A percentile compares a stretch with the other conserved stretches of the same genome.
Evolutionary conservation across 2,797 vertebrate genomes (phyloP).

Genomic region (Spinus pinus): DNA sequence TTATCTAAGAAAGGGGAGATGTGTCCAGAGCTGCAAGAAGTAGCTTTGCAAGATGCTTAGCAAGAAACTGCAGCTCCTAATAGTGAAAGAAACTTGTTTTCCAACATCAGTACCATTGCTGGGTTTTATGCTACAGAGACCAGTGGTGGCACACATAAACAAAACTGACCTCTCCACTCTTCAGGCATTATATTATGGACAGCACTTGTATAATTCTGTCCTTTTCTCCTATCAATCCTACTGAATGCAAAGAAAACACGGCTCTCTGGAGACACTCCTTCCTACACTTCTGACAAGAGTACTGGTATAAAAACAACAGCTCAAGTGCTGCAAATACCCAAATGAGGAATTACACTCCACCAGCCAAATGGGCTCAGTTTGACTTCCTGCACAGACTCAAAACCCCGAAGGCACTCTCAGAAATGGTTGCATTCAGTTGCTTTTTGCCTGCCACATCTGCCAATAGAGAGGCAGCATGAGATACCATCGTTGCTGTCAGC

Average conservation of each 20-base stretch:
- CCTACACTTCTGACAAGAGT: not conserved
- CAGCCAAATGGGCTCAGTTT: not conserved
- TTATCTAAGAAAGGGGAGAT: not conserved
- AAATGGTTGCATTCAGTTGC: not conserved
- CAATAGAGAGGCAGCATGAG: not conserved
- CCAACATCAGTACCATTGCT: not conserved
- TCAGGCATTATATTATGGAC: not conserved
- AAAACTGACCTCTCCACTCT: fast-evolving
- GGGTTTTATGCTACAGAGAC: not conserved
- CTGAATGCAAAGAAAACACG: not conserved
- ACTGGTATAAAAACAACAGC: not conserved
- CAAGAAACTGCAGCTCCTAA: not conserved
- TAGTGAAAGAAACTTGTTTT: not conserved
- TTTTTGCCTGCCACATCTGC: not conserved
- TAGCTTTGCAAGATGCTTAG: not conserved
- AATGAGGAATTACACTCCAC: not conserved
- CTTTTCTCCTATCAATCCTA: not conserved
- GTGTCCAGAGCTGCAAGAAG: not conserved
- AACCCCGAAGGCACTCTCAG: not conserved
- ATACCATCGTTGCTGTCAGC: fast-evolving
- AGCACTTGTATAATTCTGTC: not conserved
- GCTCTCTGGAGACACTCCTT: not conserved
- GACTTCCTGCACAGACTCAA: not conserved
- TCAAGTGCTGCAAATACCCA: not conserved
- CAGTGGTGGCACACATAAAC: not conserved